Base-by-base conservation (phyloP, 2,888 invertebrate species). In the Blastobasis lacticolella region DNA sequence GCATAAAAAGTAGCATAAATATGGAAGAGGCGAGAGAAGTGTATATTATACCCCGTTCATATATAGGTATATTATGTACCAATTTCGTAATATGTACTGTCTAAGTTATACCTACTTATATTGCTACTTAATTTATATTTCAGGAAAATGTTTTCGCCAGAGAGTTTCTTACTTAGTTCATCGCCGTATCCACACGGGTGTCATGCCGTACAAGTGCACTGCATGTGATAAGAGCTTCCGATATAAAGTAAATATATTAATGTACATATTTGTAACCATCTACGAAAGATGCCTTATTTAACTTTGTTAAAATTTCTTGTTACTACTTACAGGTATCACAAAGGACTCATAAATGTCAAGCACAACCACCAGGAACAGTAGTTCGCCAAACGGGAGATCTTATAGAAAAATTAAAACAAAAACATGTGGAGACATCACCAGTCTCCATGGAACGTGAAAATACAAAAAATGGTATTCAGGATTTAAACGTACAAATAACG, bases 121-220 rank as follows among this genome's bases (percentile, higher is more conserved):
- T 6, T 8, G 44, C 37, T 10, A 48, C 44, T 48, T 55, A 40
- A 50, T 50, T 57, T 52, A 55, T 23, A 23, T 83, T 81, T 37
- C 75, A 95, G 95, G 95, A 8, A 96, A 96, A 90, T 93, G 94
- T 69, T 96, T 96, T 71, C 91, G 96, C 6, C 96, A 96, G 74
- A 82, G 95, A 53, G 95, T 96, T 9, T 95, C 95, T 0, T 95
- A 95, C 75, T 86, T 95, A 67, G 95, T 96, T 0, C 95, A 96
- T 72, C 90, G 93, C 56, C 90, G 95, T 58, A 95, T 95, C 61
- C 95, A 95, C 64, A 94, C 95, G 1, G 95, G 95, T 40, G 94
- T 91, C 0, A 94, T 95, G 94, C 95, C 95, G 0, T 95, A 95
- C 69, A 94, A 93, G 76, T 95, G 95, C 68, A 92, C 93, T 45